Conservation (phyloP, 2,888 invertebrate genomes). For the Sinotaia quadrata region DNA sequence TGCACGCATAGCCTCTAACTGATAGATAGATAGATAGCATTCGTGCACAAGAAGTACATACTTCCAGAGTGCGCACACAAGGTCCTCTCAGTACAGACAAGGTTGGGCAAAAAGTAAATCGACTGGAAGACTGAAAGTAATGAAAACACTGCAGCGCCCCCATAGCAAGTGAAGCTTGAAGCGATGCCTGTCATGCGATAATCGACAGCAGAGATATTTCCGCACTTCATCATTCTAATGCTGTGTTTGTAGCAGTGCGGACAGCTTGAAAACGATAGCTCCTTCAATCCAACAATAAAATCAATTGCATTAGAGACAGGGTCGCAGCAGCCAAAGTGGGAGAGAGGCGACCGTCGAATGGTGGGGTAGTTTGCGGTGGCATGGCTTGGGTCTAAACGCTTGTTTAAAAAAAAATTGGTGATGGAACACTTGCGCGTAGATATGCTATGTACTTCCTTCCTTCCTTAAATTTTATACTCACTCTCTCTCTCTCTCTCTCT, state of each 20-base stretch:
- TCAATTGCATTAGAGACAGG: background rate
- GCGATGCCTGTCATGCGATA: constrained; percentile 16
- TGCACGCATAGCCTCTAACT: too few species aligned
- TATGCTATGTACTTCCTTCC: too few species aligned
- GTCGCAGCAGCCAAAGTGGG: background rate
- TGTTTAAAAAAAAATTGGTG: too few species aligned
- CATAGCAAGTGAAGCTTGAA: constrained; percentile 8
- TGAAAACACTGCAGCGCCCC: constrained; percentile 7
- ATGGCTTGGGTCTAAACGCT: too few species aligned
- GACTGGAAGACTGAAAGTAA: background rate
- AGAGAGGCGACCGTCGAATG: background rate
- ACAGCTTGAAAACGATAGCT: constrained; percentile 17
- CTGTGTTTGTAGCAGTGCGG: constrained; percentile 7
- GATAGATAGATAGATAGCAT: too few species aligned
- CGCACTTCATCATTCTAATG: constrained; percentile 10
- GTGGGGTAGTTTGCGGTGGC: background rate
- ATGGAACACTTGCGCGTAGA: too few species aligned
- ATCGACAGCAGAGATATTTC: constrained; percentile 7
- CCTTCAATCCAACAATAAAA: constrained; percentile 2
- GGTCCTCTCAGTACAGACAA: too few species aligned
- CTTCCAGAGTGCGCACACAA: too few species aligned
- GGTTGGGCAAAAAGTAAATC: too few species aligned
- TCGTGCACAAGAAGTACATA: too few species aligned
- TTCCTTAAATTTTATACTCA: too few species aligned
- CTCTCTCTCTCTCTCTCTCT: too few species aligned